Evolutionary conservation across 1,140 invertebrate species (phyloP).

Genomic region (Holotrichia oblita): DNA sequence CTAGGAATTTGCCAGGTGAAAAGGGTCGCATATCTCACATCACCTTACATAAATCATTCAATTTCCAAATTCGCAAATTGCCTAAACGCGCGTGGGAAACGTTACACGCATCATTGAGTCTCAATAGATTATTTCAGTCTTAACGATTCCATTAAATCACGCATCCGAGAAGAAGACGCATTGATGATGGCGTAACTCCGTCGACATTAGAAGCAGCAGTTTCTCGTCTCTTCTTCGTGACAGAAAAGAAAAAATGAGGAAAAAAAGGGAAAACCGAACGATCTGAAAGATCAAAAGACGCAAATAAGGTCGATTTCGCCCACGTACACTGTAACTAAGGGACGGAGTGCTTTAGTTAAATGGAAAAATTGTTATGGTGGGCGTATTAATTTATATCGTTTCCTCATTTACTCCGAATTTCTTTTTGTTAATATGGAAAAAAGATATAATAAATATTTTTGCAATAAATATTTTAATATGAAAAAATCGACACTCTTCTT

Average conservation of each 20-base stretch:
- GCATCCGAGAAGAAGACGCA: neutral
- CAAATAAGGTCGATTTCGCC: conserved; percentile 30
- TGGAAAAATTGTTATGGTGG: too few species aligned
- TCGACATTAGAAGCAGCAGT: neutral
- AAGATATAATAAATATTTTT: too few species aligned
- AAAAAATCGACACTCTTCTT: too few species aligned
- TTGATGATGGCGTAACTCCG: neutral
- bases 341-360: too few species aligned
- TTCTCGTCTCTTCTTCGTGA: neutral
- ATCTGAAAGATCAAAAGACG: conserved; percentile 40
- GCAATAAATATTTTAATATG: too few species aligned
- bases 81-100: neutral
- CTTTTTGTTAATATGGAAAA: too few species aligned
- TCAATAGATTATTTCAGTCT: conserved; percentile 13
- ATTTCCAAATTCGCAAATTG: neutral
- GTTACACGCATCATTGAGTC: neutral
- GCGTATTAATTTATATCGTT: too few species aligned
- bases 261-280: neutral
- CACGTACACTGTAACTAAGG: neutral
- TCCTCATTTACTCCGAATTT: too few species aligned
- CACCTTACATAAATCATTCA: neutral
- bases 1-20: too few species aligned
- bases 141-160: neutral
- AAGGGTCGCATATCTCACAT: too few species aligned
- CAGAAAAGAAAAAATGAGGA: neutral